Evolutionary conservation across 2,113 vertebrate species (phyloP).

Genomic region (Phylloscopus trochilus): DNA sequence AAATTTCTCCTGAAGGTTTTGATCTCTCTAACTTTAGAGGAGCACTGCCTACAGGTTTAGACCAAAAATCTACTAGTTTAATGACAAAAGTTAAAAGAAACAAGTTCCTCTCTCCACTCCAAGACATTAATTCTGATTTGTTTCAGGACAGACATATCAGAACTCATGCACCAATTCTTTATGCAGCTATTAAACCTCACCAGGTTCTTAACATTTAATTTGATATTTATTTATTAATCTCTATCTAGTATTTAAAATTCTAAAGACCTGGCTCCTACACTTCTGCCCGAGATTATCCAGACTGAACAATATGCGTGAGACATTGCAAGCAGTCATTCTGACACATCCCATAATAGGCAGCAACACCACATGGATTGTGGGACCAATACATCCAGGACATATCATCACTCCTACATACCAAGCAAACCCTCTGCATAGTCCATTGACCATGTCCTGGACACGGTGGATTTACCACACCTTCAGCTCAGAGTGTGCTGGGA

Average conservation of each 20-base stretch:
- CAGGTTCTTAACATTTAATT: background rate
- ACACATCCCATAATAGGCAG: conserved; percentile 3
- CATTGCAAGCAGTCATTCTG: background rate
- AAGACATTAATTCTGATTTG: background rate
- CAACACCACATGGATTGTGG: background rate
- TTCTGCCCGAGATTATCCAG: conserved; percentile 25
- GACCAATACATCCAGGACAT: background rate
- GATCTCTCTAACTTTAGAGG: background rate
- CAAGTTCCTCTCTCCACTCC: background rate
- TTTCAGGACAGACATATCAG: background rate
- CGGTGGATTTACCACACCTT: background rate
- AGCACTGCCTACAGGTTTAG: background rate
- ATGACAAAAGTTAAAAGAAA: background rate
- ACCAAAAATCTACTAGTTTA: background rate
- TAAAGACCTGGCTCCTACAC: background rate
- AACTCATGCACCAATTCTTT: background rate
- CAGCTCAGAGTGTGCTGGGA: background rate
- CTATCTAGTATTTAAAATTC: conserved; percentile 35
- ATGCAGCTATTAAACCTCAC: background rate
- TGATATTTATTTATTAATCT: conserved; percentile 51
- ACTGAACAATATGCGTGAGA: background rate
- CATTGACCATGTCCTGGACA: background rate
- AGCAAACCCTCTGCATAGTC: background rate
- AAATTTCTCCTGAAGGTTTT: background rate
- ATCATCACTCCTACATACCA: background rate